Base-by-base conservation (phyloP, 2,113 vertebrate species). In the Nothobranchius furzeri region DNA sequence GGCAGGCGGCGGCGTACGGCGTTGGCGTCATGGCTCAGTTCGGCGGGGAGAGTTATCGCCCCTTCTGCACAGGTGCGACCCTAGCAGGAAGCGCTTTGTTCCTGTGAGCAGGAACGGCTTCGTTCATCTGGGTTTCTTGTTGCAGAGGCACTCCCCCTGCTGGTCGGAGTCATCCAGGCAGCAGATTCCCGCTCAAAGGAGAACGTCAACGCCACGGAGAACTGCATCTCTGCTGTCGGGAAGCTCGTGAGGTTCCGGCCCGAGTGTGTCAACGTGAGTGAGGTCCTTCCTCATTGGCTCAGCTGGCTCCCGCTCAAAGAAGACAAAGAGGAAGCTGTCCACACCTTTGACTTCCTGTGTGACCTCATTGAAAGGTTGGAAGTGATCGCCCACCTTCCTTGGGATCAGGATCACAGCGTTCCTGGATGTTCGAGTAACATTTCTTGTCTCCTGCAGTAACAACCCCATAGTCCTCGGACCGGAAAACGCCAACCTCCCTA, bases 271-370 rank as follows among this genome's bases (percentile, higher is more conserved):
- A 97, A 94, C 9, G 95, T 96, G 17, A 95, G 93, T 37, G 96
- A 98, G 89, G 89, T 99, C 61, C 92, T 99, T 1, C 97, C 96
- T 8, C 97, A 98, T n/a, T 99, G 98, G 98, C 90, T 99, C 69
- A 95, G 93, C 10, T 99, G 98, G 97, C 95, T 99, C 57, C 98
- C 98, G 0, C 92, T 99, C 66, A 96, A 96, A 17, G 98, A 99
- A 85, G 98, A 99, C 87, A 99, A 99, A 86, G 98, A 99, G 82
- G 98, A 99, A 88, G 98, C 98, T 6, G 94, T 97, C 67, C 96
- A 99, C 89, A 95, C 96, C 1, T 98, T 98, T 75, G 96, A 87
- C 90, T 99, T 96, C 42, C 90, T 99, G 50, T 99, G 98, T 59
- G 98, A 99, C 85, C 93, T 99, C 72, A 98, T 99, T 48, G 98